Evolutionary conservation across 2,113 vertebrate genomes (phyloP).

Genomic region (Vireo altiloquus): DNA sequence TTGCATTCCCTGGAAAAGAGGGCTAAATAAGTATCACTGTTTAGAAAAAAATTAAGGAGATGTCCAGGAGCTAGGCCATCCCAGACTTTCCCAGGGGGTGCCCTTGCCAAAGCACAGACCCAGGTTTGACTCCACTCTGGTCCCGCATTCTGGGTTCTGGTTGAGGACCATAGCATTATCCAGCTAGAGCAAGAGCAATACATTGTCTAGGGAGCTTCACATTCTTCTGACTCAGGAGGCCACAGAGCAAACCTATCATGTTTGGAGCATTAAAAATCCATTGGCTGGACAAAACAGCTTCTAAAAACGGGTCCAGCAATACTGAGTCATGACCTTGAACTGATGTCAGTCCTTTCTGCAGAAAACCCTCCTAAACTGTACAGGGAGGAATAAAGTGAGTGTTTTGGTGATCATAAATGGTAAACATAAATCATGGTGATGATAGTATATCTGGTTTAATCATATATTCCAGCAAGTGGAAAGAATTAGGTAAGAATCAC

Average conservation of each 20-base stretch:
- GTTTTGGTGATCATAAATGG: not conserved
- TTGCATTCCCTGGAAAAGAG: not conserved
- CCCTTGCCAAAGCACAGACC: not conserved
- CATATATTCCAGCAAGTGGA: not conserved
- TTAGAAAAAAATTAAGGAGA: not conserved
- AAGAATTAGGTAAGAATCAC: not conserved
- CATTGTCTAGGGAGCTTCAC: not conserved
- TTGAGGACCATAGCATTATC: rapidly evolving
- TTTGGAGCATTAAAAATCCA: not conserved
- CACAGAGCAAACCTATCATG: not conserved
- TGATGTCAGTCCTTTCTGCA: not conserved
- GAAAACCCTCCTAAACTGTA: not conserved
- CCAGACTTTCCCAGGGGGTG: not conserved
- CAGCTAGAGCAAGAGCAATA: not conserved
- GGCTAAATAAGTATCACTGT: not conserved
- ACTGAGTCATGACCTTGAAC: not conserved
- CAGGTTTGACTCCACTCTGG: not conserved
- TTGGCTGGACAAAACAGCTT: not conserved
- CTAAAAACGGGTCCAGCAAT: not conserved
- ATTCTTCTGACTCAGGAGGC: not conserved
- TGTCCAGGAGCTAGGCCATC: not conserved
- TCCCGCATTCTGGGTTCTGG: not conserved
- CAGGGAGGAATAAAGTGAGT: not conserved
- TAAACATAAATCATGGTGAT: not conserved
- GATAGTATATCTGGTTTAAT: not conserved